A percentile compares a stretch with the other conserved stretches of the same genome.
phyloP scores from a whole-genome alignment of 2,113 vertebrate species.

The Coracopsis vasa region DNA sequence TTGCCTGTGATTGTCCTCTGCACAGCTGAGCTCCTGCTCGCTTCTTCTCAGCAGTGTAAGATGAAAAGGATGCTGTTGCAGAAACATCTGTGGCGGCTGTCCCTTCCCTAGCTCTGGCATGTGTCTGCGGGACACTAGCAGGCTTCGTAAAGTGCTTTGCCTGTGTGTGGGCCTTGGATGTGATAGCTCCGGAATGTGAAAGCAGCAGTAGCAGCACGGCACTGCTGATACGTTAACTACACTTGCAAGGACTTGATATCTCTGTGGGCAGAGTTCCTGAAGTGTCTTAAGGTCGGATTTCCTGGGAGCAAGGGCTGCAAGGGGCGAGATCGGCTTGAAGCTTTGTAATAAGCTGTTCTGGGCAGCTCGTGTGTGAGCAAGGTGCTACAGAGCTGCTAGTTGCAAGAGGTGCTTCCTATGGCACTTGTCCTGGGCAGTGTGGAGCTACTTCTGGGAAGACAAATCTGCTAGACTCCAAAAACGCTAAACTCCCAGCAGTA shows the following conservation, averaged over 20 bases:
- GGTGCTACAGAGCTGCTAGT: neutral
- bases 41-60: rapidly evolving
- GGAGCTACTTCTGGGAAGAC: neutral
- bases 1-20: neutral
- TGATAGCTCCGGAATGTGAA: neutral
- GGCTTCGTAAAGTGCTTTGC: neutral
- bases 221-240: rapidly evolving
- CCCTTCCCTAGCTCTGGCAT: neutral
- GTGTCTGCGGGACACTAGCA: rapidly evolving
- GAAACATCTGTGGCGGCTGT: neutral
- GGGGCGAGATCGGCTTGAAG: rapidly evolving
- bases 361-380: neutral
- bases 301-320: neutral
- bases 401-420: neutral
- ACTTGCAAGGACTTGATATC: neutral
- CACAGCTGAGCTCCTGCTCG: neutral
- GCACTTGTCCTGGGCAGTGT: rapidly evolving
- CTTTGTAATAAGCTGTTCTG: neutral
- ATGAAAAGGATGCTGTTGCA: neutral
- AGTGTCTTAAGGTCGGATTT: neutral
- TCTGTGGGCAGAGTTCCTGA: neutral
- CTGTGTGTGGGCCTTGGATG: neutral
- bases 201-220: neutral
- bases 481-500: neutral
- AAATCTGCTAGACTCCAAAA: neutral